phyloP scores from a whole-genome alignment of 2,888 invertebrate genomes.

The Parnassius apollo region DNA sequence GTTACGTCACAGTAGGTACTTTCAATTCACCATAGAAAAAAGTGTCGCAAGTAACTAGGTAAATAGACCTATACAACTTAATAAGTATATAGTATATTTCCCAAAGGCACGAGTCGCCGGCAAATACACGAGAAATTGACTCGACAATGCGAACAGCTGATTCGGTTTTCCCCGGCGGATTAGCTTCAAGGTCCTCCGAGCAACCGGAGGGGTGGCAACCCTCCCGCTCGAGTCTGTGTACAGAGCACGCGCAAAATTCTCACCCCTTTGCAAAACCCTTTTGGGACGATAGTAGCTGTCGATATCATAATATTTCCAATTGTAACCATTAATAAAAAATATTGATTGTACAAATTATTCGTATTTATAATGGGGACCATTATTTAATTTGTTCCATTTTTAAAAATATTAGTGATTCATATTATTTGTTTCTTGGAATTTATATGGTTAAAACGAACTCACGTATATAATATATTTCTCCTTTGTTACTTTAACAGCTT shows the following conservation, averaged over 20 bases:
- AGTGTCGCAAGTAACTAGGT: neutral
- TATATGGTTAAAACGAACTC: too few relatives aligned
- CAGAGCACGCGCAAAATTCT: conserved; percentile 27
- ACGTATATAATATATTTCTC: too few relatives aligned
- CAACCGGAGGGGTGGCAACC: conserved; percentile 23
- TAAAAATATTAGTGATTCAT: too few relatives aligned
- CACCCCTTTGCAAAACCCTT: conserved; percentile 9
- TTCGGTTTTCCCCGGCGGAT: conserved; percentile 43
- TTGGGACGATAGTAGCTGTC: conserved; percentile 16
- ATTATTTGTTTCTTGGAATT: too few relatives aligned
- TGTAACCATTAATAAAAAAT: conserved; percentile 12
- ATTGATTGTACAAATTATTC: conserved; percentile 3
- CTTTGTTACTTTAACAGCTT: too few relatives aligned
- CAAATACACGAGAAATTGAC: conserved; percentile 20
- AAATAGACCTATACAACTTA: neutral
- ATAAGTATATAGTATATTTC: conserved; percentile 21
- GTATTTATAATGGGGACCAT: too few relatives aligned
- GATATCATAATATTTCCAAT: conserved; percentile 31
- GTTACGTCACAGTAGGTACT: too few relatives aligned
- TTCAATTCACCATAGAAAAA: too few relatives aligned
- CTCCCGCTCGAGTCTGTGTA: conserved; percentile 31
- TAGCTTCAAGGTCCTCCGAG: conserved; percentile 63
- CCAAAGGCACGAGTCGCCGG: conserved; percentile 14
- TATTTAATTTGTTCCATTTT: too few relatives aligned
- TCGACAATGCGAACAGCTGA: conserved; percentile 65